Evolutionary conservation across 2,113 vertebrate species (phyloP), one percentile per base, ranked within the genome.

Genomic region (Hiodon alosoides): DNA sequence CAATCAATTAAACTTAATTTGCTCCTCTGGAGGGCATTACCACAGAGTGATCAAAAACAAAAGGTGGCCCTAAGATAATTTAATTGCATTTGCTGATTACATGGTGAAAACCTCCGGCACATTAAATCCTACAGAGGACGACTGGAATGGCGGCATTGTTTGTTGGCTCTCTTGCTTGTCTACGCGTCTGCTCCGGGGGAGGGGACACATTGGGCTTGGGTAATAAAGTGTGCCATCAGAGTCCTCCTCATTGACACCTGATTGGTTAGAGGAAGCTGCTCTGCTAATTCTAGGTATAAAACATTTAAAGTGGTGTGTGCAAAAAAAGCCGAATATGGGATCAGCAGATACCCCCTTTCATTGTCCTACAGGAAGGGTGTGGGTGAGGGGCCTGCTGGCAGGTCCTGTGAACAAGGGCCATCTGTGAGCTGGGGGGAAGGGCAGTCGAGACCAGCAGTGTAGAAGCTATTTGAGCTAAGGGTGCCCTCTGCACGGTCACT

Each of bases 351-450:
- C 31, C 70, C 57, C n/a, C 14, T 72, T 17, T 50, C 59, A 62
- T 57, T 60, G 71, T 62, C 59, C 59, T 52, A 59, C 58, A 59
- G 71, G 59, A 47, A 62, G 31, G 70, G 16, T 58, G 9, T 47
- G 69, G 71, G 71, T 47, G 11, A 55, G 51, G 54, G 57, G 6
- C 2, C 5, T 16, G 16, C 61, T 64, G 2, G 13, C 62, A 31
- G 62, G 16, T 17, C 57, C 10, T 47, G 54, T 47, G 69, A 58
- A 58, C 54, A 58, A 71, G 71, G 58, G 47, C 71, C 71, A 61
- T 72, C 71, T 72, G 58, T 72, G 71, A 62, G 58, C 58, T 52
- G 59, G 57, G 57, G 68, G 68, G 14, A 17, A 2, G 46, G 46
- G 65, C 14, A 14, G 5, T n/a, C 16, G 61, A 4, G 16, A 11